Evolutionary conservation across 1,140 invertebrate genomes (phyloP), one percentile per base, ranked within the genome.

Genomic region (Bursaphelenchus mucronatus): DNA sequence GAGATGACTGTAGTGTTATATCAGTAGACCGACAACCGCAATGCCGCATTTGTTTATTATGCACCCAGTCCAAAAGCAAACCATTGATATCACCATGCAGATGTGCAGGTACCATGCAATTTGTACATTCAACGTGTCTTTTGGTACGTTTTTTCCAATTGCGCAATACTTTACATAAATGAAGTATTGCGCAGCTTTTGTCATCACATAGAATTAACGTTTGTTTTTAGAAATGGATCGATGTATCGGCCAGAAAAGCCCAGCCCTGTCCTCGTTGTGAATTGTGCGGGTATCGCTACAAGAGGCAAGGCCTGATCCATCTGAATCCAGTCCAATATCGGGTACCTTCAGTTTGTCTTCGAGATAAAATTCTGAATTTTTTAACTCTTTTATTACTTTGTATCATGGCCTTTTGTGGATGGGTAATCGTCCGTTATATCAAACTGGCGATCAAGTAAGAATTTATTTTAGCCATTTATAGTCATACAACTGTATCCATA

Each of bases 381-480:
- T 40, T 63, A 13, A 64, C 63, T 30, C 11, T 63, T 15, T 41
- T 61, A n/a, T 30, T 63, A 11, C 13, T 63, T n/a, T 13, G 3
- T n/a, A 63, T 63, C 6, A 63, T 63, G 61, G 17, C 15, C 13
- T 63, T 63, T 39, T 63, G 61, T 65, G 61, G 59, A n/a, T 63
- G 55, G 62, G 61, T 63, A 17, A 13, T 58, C 58, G 11, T 63
- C 13, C 61, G 43, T 30, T 63, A 63, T 45, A 39, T 63, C 13
- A n/a, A 62, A 13, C 53, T 63, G 13, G 62, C 61, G 8, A 46
- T 59, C 11, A 13, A 44, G 57, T 59, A 50, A 55, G 19, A 3
- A 30, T 30, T 30, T 30, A n/a, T 30, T 30, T 30, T 30, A 30
- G 1, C 30, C 5, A 30, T 30, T 3, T 30, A 30, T 30, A 30